phyloP scores from a whole-genome alignment of 2,797 vertebrate genomes.

The Microcaecilia unicolor region DNA sequence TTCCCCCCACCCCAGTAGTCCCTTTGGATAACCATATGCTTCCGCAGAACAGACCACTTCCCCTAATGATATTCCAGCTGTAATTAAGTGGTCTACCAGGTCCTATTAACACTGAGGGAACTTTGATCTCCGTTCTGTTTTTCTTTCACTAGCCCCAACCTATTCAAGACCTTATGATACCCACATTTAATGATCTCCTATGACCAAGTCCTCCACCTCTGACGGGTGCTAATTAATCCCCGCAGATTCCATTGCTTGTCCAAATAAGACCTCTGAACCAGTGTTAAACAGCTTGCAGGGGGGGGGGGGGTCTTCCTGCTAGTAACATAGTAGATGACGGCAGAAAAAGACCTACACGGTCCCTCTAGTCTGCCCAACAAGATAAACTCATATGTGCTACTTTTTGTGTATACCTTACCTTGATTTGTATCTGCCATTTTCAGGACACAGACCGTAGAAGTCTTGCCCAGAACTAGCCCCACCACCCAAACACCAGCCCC shows the following conservation, averaged over 20 bases:
- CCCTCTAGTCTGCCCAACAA: too few relatives aligned
- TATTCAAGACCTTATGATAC: conserved; percentile 26
- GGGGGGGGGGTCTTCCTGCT: too few relatives aligned
- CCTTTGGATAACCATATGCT: conserved; percentile 38
- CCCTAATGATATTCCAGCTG: conserved; percentile 52
- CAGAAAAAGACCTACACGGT: too few relatives aligned
- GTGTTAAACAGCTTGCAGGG: too few relatives aligned
- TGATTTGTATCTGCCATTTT: too few relatives aligned
- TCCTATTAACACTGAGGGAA: conserved; percentile 39
- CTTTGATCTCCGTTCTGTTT: too few relatives aligned
- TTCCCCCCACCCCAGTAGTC: conserved; percentile 25
- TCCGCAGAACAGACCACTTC: conserved; percentile 53
- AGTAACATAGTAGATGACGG: too few relatives aligned
- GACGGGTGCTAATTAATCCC: conserved; percentile 77
- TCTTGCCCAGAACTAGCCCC: too few relatives aligned
- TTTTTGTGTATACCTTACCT: too few relatives aligned
- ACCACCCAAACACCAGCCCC: too few relatives aligned
- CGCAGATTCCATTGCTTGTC: conserved; percentile 55
- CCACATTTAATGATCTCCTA: conserved; percentile 33
- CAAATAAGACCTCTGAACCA: conserved; percentile 26
- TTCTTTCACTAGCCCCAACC: conserved; percentile 22
- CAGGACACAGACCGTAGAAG: too few relatives aligned
- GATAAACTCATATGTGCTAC: too few relatives aligned
- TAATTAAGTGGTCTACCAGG: conserved; percentile 39
- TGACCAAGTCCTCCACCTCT: conserved; percentile 54